phyloP scores from a whole-genome alignment of 2,888 invertebrate species.

The Euphydryas editha region DNA sequence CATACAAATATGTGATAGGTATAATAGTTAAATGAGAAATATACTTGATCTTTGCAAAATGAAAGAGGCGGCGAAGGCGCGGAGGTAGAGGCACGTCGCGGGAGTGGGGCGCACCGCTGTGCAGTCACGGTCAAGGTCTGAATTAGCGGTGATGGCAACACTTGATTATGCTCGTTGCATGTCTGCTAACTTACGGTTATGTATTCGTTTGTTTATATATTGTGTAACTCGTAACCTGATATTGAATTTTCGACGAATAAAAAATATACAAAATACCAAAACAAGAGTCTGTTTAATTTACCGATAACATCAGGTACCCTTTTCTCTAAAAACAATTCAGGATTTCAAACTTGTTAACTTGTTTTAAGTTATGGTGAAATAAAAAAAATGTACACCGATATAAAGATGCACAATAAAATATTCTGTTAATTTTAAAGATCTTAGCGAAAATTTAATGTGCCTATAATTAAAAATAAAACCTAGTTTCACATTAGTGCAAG shows the following conservation, averaged over 20 bases:
- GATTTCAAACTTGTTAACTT: not conserved
- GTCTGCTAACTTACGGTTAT: constrained; percentile 54
- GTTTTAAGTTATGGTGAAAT: not conserved
- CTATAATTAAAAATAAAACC: no score
- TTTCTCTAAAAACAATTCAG: not conserved
- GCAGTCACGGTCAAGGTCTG: constrained; percentile 77
- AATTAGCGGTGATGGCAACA: constrained; percentile 56
- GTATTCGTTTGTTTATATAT: constrained; percentile 41
- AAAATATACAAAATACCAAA: not conserved
- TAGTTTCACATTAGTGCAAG: no score
- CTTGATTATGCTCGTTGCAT: constrained; percentile 55
- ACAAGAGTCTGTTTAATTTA: not conserved
- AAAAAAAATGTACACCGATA: no score
- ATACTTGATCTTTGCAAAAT: constrained; percentile 41
- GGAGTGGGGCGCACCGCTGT: constrained; percentile 65
- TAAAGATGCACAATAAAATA: no score
- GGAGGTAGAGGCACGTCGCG: constrained; percentile 39
- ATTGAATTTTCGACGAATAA: constrained; percentile 3
- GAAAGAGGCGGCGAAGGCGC: constrained; percentile 47
- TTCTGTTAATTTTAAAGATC: no score
- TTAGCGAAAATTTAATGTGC: no score
- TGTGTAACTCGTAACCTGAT: constrained; percentile 32
- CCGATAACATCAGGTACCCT: not conserved
- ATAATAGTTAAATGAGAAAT: not conserved
- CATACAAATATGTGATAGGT: not conserved